Evolutionary conservation across 2,888 invertebrate species (phyloP).

Genomic region (Coenonympha glycerion): DNA sequence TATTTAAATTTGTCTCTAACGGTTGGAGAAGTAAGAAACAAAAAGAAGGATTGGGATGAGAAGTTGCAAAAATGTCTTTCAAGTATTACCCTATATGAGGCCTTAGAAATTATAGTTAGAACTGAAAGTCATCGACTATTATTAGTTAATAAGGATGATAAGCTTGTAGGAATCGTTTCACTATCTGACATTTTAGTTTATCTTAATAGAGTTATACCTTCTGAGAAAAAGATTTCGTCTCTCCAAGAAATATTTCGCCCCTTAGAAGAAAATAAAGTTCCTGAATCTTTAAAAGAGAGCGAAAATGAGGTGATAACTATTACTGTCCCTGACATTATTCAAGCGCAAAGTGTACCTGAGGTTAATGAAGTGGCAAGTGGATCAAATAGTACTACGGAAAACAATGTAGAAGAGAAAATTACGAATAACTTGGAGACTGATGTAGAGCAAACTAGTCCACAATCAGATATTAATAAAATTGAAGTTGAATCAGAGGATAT

Average conservation of each 20-base stretch:
- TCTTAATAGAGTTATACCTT: constrained; percentile 70
- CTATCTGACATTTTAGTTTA: constrained; percentile 71
- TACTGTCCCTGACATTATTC: constrained; percentile 58
- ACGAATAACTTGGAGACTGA: constrained; percentile 31
- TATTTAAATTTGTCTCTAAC: constrained; percentile 93
- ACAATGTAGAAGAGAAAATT: constrained; percentile 25
- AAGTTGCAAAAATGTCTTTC: constrained; percentile 91
- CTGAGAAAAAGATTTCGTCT: constrained; percentile 68
- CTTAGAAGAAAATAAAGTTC: constrained; percentile 65
- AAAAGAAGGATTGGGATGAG: constrained; percentile 93
- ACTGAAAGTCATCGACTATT: constrained; percentile 84
- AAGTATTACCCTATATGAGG: constrained; percentile 87
- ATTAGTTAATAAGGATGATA: constrained; percentile 70
- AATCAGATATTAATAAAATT: constrained; percentile 31
- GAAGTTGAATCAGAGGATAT: constrained; percentile 34
- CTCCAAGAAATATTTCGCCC: constrained; percentile 71
- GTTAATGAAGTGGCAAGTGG: constrained; percentile 37
- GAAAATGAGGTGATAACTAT: constrained; percentile 65
- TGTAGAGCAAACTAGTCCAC: constrained; percentile 36
- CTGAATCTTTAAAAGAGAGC: constrained; percentile 62
- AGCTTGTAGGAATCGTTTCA: constrained; percentile 68
- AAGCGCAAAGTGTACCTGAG: constrained; percentile 46
- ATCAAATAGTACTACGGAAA: constrained; percentile 25
- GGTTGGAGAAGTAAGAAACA: constrained; percentile 88
- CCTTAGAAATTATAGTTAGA: constrained; percentile 93